Conservation (phyloP, 2,113 vertebrate species). For the Cyanoramphus novaezelandiae region DNA sequence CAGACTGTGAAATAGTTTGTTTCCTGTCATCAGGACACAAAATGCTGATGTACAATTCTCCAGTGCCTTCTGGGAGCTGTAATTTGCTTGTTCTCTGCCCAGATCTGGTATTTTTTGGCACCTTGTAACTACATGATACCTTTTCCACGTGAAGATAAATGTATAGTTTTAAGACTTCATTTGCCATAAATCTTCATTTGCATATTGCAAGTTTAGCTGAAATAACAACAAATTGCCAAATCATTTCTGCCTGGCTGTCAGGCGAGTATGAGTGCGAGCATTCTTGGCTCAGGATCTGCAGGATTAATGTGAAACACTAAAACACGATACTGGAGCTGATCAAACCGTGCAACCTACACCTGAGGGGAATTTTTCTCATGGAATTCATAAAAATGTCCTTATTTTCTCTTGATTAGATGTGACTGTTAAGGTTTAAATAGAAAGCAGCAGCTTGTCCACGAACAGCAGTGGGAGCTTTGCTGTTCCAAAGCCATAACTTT, state of each 20-base stretch:
- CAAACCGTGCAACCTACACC: conserved; percentile 31
- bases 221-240: conserved; percentile 19
- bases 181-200: conserved; percentile 56
- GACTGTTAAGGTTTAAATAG: conserved; percentile 44
- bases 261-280: background rate
- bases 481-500: conserved; percentile 49
- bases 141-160: background rate
- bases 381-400: conserved; percentile 34
- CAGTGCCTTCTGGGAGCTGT: background rate
- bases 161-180: background rate
- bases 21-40: conserved; percentile 55
- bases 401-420: conserved; percentile 58
- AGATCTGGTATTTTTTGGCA: conserved; percentile 36
- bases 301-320: conserved; percentile 13
- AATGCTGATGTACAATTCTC: conserved; percentile 50
- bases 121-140: background rate
- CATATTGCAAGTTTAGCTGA: conserved; percentile 29
- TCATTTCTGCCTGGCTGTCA: background rate
- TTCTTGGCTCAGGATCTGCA: background rate
- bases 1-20: conserved; percentile 56
- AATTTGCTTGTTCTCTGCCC: background rate
- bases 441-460: conserved; percentile 8
- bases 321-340: conserved; percentile 37
- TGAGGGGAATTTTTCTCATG: conserved; percentile 66
- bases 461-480: conserved; percentile 36